Percentiles rank a stretch among this genome's conserved stretches.
These are phyloP conservation scores for Meta bourneti DNA, from an alignment of 2,888 invertebrate species.

Conservation along the genomic window DNA sequence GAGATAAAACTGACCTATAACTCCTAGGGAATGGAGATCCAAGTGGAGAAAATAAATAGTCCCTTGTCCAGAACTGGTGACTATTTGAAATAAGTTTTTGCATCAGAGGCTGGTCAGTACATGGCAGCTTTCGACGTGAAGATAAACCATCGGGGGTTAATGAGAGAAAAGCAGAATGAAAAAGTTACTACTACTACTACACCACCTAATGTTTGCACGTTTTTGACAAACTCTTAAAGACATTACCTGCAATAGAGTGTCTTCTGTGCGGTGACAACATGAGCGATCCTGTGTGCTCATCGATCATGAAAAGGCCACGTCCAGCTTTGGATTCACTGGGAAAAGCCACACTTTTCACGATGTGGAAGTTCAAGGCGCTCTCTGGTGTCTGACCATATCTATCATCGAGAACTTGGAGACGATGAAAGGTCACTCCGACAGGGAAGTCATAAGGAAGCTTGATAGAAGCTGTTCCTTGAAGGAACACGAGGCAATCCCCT, in stretches of 20 bases:
- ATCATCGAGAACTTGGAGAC: slow-evolving; percentile 42
- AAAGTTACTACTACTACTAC: too few relatives aligned
- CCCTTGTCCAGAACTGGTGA: too few relatives aligned
- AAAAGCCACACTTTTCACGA: slow-evolving; percentile 45
- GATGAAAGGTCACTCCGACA: slow-evolving; percentile 45
- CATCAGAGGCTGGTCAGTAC: too few relatives aligned
- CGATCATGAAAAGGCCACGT: slow-evolving; percentile 50
- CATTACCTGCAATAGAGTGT: slow-evolving; percentile 54
- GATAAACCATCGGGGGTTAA: too few relatives aligned
- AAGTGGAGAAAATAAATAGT: too few relatives aligned
- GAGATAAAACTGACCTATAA: too few relatives aligned
- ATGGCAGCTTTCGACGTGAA: too few relatives aligned
- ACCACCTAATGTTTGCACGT: too few relatives aligned
- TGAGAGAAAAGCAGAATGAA: too few relatives aligned
- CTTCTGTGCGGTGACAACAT: slow-evolving; percentile 66
- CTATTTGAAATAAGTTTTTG: too few relatives aligned
- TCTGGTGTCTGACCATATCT: not conserved
- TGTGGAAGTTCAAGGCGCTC: slow-evolving; percentile 3
- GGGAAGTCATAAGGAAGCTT: slow-evolving; percentile 65
- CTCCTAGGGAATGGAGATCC: too few relatives aligned
- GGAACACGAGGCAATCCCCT: slow-evolving; percentile 33
- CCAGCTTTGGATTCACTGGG: slow-evolving; percentile 22
- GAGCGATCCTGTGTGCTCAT: slow-evolving; percentile 66
- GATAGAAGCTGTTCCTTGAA: slow-evolving; percentile 49
- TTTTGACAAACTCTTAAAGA: too few relatives aligned